Evolutionary conservation across 1,140 invertebrate genomes (phyloP), one percentile per base, ranked within the genome.

Genomic region (Samia ricini): DNA sequence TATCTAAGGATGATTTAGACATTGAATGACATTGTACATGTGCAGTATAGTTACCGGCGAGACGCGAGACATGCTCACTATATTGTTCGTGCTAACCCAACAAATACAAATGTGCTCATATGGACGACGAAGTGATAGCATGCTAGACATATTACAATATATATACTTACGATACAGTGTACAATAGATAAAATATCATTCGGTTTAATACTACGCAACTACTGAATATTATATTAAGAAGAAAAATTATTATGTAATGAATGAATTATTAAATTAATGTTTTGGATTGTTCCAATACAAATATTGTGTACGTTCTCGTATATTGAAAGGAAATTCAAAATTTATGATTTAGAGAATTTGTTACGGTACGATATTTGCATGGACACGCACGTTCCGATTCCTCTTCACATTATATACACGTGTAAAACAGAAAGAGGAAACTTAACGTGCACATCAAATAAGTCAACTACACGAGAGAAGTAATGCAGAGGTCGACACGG

Each of bases 391-490:
- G 60, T 67, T 42, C 58, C 64, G 42, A 54, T 62, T 71, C 62
- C 69, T 22, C 29, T 51, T 48, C 33, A 61, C 33, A 55, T 18
- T 68, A 61, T 68, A 48, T 61, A 68, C 59, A 70, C 4, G 20
- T 59, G 26, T 26, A 33, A 29, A 22, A 55, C 51, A 10, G 19
- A 26, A 56, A 61, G 63, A 62, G 64, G 49, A 70, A 57, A 97
- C 97, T 68, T 96, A 98, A 64, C 68, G 58, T 71, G 54, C 56
- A 69, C 61, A 69, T 66, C 49, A 36, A 61, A 52, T 66, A 48
- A 52, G 63, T 66, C 63, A 66, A 75, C 75, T 72, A 72, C 71
- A 77, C 69, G 62, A 68, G 71, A 73, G 60, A 79, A 72, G 74
- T 76, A 83, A 63, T 69, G 72, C 76, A 89, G 79, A 85, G 74